Conservation (phyloP, 2,888 invertebrate species). For the Yponomeuta evonymella region DNA sequence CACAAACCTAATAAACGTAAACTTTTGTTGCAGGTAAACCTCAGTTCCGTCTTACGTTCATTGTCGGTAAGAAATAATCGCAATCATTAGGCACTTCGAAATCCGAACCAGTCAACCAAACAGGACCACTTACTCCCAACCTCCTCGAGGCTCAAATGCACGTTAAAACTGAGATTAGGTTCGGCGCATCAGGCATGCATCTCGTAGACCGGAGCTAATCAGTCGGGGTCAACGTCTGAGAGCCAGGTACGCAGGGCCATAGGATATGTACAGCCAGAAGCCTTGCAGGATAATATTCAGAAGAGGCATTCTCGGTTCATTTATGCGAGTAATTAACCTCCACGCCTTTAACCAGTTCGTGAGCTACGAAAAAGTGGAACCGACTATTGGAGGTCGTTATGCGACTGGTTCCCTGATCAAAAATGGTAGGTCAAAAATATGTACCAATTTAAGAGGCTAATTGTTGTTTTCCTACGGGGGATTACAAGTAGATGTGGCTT, state of each 20-base stretch:
- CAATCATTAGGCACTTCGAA: not conserved
- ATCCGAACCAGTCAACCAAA: not conserved
- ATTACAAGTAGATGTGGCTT: no score
- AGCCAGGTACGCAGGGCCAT: conserved; percentile 44
- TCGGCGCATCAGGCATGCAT: conserved; percentile 34
- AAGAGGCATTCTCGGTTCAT: no score
- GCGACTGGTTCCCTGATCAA: no score
- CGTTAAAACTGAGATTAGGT: conserved; percentile 32
- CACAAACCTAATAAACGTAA: no score
- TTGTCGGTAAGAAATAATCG: not conserved
- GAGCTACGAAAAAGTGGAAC: no score
- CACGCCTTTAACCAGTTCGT: no score
- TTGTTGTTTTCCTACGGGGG: no score
- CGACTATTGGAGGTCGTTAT: no score
- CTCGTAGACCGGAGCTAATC: conserved; percentile 36
- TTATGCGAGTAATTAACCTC: no score
- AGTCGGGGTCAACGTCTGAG: conserved; percentile 64
- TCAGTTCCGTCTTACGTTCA: not conserved
- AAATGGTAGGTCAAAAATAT: no score
- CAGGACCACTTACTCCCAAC: not conserved
- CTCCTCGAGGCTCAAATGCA: not conserved
- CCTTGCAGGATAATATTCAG: not conserved
- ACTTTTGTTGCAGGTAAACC: conserved; percentile 9
- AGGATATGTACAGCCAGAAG: not conserved
- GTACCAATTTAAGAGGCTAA: no score